Evolutionary conservation across 2,888 invertebrate species (phyloP).

Genomic region (Oscheius sp.): DNA sequence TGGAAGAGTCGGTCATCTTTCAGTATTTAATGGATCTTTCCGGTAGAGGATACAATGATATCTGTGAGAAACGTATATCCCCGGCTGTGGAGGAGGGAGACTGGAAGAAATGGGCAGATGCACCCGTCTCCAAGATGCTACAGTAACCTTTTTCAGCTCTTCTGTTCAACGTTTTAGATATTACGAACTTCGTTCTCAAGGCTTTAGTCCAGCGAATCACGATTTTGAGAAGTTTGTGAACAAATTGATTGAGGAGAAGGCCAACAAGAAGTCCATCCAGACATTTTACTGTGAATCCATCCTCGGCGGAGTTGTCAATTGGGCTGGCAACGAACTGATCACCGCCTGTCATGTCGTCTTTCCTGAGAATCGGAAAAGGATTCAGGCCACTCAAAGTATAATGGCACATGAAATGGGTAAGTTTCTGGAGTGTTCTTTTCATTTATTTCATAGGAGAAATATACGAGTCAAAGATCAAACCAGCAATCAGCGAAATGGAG

Average conservation of each 20-base stretch:
- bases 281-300: conserved; percentile 47
- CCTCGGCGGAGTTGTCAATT: conserved; percentile 40
- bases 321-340: conserved; percentile 23
- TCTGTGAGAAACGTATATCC: conserved; percentile 42
- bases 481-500: conserved; percentile 38
- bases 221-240: conserved; percentile 37
- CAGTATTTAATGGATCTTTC: conserved; percentile 40
- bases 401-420: conserved; percentile 41
- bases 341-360: conserved; percentile 44
- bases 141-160: conserved; percentile 5
- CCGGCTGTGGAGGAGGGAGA: conserved; percentile 21
- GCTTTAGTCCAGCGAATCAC: conserved; percentile 30
- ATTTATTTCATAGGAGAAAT: conserved; percentile 16
- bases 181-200: conserved; percentile 38
- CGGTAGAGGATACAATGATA: conserved; percentile 36
- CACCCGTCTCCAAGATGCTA: neutral
- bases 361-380: conserved; percentile 32
- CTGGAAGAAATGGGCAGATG: conserved; percentile 14
- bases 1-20: neutral
- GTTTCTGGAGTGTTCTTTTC: neutral
- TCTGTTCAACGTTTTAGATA: too few relatives aligned
- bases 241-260: conserved; percentile 28
- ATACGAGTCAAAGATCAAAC: conserved; percentile 34
- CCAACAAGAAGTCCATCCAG: conserved; percentile 33
- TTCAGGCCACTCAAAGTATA: conserved; percentile 25